Base-by-base conservation (phyloP, 2,113 vertebrate species). In the Mixornis gularis region DNA sequence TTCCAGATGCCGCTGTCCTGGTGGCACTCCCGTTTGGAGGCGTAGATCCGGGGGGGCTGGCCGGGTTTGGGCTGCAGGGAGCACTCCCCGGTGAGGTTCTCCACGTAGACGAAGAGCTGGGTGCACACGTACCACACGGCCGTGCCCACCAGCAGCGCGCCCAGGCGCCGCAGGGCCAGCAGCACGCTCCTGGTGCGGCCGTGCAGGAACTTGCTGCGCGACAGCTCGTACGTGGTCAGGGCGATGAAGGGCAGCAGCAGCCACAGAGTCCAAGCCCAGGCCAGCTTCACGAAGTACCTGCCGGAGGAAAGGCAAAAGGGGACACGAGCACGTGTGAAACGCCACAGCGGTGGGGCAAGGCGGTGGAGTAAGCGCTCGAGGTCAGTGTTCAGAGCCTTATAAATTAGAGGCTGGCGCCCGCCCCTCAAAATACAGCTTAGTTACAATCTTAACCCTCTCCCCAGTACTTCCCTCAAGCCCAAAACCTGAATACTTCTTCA, bases 281-380 rank as follows among this genome's bases (percentile, higher is more conserved):
- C 98, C 86, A 99, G 1, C 96, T 99, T 99, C 84, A 99, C 99
- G 71, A 99, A 99, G 85, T 99, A 99, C 12, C 99, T 99, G 97
- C 53, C 94, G 72, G 77, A 89, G 48, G 74, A 92, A 90, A 96
- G 60, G 1, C n/a, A 87, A 87, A 51, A 53, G 92, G 64, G 76
- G 79, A 92, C 66, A 48, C 5, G 1, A 1, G 38, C 17, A 12
- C 0, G 26, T 3, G 52, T 83, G 72, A 86, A 69, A 85, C 2
- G 52, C 46, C 58, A 5, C 17, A 16, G 76, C 49, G 51, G 14
- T 2, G 20, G 18, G 19, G 11, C 5, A 11, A n/a, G 38, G 34
- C 0, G 9, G 43, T 6, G 22, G 29, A 49, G 15, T 0, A 8
- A 8, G 38, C 51, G 64, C 60, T 76, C 53, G 13, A 79, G 63